These are phyloP conservation scores for Molossus alvarezi DNA, from an alignment of 2,797 vertebrate genomes.

Conservation along the genomic window DNA sequence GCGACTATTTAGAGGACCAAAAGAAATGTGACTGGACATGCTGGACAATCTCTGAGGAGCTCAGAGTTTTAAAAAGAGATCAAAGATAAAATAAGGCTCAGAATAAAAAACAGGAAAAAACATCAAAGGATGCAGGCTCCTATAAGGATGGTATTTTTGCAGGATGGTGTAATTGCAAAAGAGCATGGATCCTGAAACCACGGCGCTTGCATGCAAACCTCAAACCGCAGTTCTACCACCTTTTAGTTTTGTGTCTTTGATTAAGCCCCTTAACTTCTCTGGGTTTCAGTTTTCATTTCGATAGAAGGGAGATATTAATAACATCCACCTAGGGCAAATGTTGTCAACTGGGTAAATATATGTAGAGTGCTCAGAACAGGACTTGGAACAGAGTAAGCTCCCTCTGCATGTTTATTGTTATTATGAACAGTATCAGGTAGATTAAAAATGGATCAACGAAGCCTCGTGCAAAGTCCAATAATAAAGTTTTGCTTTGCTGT, in stretches of 20 bases:
- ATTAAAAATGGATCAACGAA: background rate
- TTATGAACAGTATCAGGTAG: background rate
- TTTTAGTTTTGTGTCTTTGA: background rate
- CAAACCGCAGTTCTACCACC: background rate
- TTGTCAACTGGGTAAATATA: background rate
- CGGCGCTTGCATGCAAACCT: background rate
- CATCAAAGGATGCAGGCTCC: background rate
- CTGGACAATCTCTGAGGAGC: constrained; percentile 61
- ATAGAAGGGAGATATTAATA: constrained; percentile 21
- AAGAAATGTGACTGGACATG: background rate
- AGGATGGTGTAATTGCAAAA: background rate
- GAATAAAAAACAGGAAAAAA: constrained; percentile 17
- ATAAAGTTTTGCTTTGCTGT: background rate
- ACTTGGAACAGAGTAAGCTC: background rate
- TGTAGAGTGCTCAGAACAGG: background rate
- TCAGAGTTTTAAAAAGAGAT: constrained; percentile 48
- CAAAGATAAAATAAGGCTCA: constrained; percentile 47
- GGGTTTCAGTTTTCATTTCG: background rate
- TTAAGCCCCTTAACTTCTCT: background rate
- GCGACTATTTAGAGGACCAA: background rate
- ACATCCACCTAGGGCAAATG: background rate
- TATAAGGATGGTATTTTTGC: background rate
- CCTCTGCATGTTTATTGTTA: background rate
- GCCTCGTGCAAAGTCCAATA: background rate
- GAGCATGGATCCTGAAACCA: background rate